Evolutionary conservation across 1,140 invertebrate genomes (phyloP), one percentile per base, ranked within the genome.

Genomic region (Drosophila pandora): DNA sequence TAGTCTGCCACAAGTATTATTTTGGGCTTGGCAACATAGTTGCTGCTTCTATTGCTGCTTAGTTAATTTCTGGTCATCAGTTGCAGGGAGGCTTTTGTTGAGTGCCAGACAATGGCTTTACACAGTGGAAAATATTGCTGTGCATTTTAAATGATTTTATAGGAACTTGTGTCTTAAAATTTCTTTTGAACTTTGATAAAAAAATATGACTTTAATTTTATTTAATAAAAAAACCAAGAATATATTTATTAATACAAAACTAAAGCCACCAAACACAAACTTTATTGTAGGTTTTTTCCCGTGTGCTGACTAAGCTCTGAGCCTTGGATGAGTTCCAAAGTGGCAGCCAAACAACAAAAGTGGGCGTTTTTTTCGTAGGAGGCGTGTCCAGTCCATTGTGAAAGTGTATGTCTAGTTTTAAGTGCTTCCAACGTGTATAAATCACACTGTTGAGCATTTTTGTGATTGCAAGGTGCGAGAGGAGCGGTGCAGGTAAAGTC

Each of bases 381-480:
- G 82, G 82, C 55, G 82, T 81, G 81, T 28, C 37, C 45, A 69
- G 67, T 64, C 74, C 63, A 68, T 78, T 87, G 58, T 80, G 62
- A 52, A 45, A 67, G 60, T 69, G 58, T 67, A 52, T 71, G 82
- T 85, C 83, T 87, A 88, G 78, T 82, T 82, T 88, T 87, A 87
- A 87, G 83, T 87, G 82, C 82, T 82, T 76, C 70, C 22, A 76
- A 77, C 61, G 63, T 54, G 69, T 78, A 87, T 87, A 88, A 87
- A 87, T 87, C 82, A 87, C 83, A 81, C 71, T 79, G 78, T 68
- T 57, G 64, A 61, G 59, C 55, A 64, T 50, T 76, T 76, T 62
- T 69, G 52, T 43, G 39, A 48, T 45, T 8, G 48, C 6, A 12
- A 0, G 30, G 10, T 3, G 43, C 43, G 43, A 47, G 43, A 22